A percentile compares a stretch with the other conserved stretches of the same genome.
Conservation (phyloP, 2,888 invertebrate species). For the Agrypnus murinus region DNA sequence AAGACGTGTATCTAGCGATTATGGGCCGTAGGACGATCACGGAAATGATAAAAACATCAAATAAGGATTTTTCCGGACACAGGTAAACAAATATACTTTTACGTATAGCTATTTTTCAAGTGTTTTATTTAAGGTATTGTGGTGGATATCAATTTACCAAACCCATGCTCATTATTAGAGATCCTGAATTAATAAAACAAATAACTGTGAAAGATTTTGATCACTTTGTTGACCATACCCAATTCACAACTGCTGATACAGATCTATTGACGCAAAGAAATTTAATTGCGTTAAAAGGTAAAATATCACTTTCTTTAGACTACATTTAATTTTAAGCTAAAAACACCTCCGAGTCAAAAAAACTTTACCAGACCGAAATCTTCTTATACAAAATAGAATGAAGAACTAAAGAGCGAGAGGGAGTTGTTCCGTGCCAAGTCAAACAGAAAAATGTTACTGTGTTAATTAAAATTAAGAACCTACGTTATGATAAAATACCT, state of each 20-base stretch:
- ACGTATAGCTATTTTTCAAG: not conserved
- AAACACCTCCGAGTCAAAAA: too few species aligned
- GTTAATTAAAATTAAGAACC: too few species aligned
- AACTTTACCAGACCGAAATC: too few species aligned
- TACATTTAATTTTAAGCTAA: too few species aligned
- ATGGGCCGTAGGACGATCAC: not conserved
- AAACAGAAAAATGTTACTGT: too few species aligned
- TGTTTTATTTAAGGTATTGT: conserved; percentile 24
- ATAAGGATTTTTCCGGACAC: not conserved
- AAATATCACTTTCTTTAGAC: too few species aligned
- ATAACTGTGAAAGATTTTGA: conserved; percentile 41
- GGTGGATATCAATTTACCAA: conserved; percentile 24
- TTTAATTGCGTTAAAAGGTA: conserved; percentile 32
- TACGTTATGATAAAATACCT: too few species aligned
- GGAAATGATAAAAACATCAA: not conserved
- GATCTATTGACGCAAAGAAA: conserved; percentile 35
- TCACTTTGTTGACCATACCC: conserved; percentile 29
- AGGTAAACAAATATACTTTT: not conserved
- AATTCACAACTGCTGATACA: not conserved
- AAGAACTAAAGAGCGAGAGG: too few species aligned
- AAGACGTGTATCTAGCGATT: not conserved
- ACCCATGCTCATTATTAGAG: conserved; percentile 11
- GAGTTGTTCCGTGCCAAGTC: too few species aligned
- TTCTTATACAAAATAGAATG: too few species aligned
- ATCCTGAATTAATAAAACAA: conserved; percentile 40